Evolutionary conservation across 2,888 invertebrate species (phyloP).

Genomic region (Aphodius sticticus): DNA sequence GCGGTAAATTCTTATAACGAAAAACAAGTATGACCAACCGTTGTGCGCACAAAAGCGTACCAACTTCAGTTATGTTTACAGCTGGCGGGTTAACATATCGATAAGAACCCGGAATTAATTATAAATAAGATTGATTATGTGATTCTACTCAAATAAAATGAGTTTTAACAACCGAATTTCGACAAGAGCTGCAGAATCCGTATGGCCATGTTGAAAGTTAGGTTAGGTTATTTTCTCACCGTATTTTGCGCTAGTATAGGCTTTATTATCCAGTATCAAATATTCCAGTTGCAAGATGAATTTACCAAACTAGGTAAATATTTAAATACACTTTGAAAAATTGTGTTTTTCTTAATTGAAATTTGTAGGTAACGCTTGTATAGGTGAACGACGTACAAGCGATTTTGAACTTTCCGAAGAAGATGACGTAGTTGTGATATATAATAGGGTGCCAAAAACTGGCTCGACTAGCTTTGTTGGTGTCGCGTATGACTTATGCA

Average conservation of each 20-base stretch:
- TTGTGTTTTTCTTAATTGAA: conserved; percentile 16
- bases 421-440: conserved; percentile 83
- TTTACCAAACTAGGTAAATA: conserved; percentile 43
- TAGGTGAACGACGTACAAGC: conserved; percentile 16
- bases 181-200: not conserved
- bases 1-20: too few species aligned
- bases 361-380: conserved; percentile 27
- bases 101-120: not conserved
- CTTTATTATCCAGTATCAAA: conserved; percentile 43
- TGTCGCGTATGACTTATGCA: conserved; percentile 87
- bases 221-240: conserved; percentile 45
- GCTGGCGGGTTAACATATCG: not conserved
- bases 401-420: not conserved
- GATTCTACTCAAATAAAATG: not conserved
- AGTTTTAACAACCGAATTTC: not conserved
- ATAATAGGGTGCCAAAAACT: conserved; percentile 97
- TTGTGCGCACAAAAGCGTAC: not conserved
- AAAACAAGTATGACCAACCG: too few species aligned
- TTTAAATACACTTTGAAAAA: not conserved
- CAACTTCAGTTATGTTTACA: not conserved
- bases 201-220: conserved; percentile 43
- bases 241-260: conserved; percentile 42
- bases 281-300: conserved; percentile 43
- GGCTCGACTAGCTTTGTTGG: conserved; percentile 97
- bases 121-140: not conserved